phyloP scores from a whole-genome alignment of 2,113 vertebrate genomes.

The Austrofundulus limnaeus region DNA sequence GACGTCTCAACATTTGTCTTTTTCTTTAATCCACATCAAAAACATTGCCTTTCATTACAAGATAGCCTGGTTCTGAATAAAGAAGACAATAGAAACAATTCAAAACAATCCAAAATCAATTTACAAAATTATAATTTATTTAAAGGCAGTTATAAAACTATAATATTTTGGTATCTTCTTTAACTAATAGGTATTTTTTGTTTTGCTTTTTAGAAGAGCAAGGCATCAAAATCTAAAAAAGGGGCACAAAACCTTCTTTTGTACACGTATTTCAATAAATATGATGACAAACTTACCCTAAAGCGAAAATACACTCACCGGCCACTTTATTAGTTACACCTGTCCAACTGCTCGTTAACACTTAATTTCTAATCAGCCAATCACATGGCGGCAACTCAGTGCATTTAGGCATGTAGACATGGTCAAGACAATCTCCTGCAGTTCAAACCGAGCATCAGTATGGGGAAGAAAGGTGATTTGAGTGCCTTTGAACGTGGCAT shows the following conservation, averaged over 20 bases:
- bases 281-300: slow-evolving; percentile 12
- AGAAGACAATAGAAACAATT: slow-evolving; percentile 6
- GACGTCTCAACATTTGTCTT: slow-evolving; percentile 54
- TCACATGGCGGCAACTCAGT: too few relatives aligned
- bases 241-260: neutral
- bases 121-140: neutral
- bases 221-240: slow-evolving; percentile 26
- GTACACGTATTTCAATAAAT: slow-evolving; percentile 12
- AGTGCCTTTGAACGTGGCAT: too few relatives aligned
- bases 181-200: neutral
- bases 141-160: neutral
- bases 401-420: too few relatives aligned
- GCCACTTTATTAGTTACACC: too few relatives aligned
- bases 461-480: too few relatives aligned
- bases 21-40: slow-evolving; percentile 60
- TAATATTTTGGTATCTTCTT: too few relatives aligned
- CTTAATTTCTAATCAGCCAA: too few relatives aligned
- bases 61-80: neutral
- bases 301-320: slow-evolving; percentile 56
- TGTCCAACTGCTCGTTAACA: too few relatives aligned
- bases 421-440: too few relatives aligned
- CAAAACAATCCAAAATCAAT: neutral
- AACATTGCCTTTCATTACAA: slow-evolving; percentile 20
- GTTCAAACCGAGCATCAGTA: too few relatives aligned
- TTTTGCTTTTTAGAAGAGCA: neutral